Conservation (phyloP, 2,888 invertebrate genomes). For the Tholera decimalis region DNA sequence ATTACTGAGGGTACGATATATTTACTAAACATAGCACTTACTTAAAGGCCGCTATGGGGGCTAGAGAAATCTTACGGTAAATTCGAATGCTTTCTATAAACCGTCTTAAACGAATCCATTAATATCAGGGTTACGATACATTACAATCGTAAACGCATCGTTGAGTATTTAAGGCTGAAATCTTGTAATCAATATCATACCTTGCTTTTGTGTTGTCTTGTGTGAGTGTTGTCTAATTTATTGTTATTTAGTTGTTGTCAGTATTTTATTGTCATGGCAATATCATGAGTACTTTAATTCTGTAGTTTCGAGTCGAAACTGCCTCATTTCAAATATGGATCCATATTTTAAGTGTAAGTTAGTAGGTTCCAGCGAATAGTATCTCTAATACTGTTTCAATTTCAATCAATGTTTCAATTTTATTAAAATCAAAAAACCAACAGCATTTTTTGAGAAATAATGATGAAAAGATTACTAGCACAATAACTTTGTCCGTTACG, state of each 20-base stretch:
- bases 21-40: conserved; percentile 42
- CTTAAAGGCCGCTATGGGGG: conserved; percentile 4
- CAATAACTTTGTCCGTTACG: conserved; percentile 21
- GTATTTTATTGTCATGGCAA: background rate
- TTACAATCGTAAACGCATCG: conserved; percentile 22
- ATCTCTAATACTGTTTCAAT: background rate
- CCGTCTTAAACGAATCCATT: background rate
- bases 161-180: conserved; percentile 28
- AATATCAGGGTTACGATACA: conserved; percentile 18
- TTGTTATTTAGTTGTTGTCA: background rate
- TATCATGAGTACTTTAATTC: background rate
- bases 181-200: conserved; percentile 3
- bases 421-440: background rate
- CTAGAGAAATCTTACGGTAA: conserved; percentile 12
- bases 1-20: no score
- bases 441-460: background rate
- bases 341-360: no score
- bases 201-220: conserved; percentile 3
- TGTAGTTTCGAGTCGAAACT: conserved; percentile 1
- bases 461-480: conserved; percentile 14
- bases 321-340: no score
- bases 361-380: no score
- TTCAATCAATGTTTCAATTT: background rate
- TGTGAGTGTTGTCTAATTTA: background rate
- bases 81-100: conserved; percentile 22